phyloP scores from a whole-genome alignment of 2,888 invertebrate species.

The Drosophila pseudotalamancana region DNA sequence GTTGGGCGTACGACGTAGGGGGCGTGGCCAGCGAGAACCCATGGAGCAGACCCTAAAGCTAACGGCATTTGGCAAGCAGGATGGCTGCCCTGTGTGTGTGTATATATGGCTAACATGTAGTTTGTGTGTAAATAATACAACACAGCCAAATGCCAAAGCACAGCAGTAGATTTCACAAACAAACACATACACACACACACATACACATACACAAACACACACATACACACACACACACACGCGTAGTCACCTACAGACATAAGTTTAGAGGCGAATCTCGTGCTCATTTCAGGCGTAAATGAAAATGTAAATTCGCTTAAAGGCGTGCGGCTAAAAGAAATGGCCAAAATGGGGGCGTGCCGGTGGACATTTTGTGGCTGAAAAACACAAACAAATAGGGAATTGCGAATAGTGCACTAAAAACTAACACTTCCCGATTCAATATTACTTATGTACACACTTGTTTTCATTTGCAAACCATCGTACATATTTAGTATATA shows the following conservation, averaged over 20 bases:
- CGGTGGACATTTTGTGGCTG: not conserved
- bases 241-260: slow-evolving; percentile 11
- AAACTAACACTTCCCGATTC: slow-evolving; percentile 42
- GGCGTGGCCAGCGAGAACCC: slow-evolving; percentile 19
- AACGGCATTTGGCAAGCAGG: slow-evolving; percentile 41
- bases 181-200: not conserved
- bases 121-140: slow-evolving; percentile 53
- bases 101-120: slow-evolving; percentile 25
- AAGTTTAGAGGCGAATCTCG: slow-evolving; percentile 52
- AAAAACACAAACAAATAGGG: too few relatives aligned
- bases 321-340: slow-evolving; percentile 30
- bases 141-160: slow-evolving; percentile 54
- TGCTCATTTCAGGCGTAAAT: slow-evolving; percentile 70
- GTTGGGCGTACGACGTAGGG: not conserved
- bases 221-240: slow-evolving; percentile 4
- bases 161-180: slow-evolving; percentile 18
- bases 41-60: slow-evolving; percentile 46
- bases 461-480: slow-evolving; percentile 7
- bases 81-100: not conserved
- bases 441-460: slow-evolving; percentile 32
- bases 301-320: slow-evolving; percentile 72
- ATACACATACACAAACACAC: slow-evolving; percentile 12
- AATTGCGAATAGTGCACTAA: not conserved
- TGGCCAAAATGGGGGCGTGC: not conserved
- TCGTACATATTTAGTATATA: not conserved